Percentiles rank a stretch among this genome's conserved stretches.
phyloP scores from a whole-genome alignment of 2,797 vertebrate genomes.

The Vultur gryphus region DNA sequence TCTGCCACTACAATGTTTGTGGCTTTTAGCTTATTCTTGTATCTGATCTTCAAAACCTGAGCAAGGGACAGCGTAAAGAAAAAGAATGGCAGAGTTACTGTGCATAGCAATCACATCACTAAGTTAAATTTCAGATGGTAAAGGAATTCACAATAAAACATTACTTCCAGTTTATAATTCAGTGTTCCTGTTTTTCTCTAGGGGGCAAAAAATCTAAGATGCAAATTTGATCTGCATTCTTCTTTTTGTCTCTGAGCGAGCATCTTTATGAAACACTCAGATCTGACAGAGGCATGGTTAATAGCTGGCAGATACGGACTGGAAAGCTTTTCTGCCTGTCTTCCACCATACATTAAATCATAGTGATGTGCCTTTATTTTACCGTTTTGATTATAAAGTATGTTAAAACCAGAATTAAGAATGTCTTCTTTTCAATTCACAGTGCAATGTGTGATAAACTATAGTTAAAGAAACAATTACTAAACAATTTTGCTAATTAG shows the following conservation, averaged over 20 bases:
- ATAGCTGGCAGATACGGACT: background rate
- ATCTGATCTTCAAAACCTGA: background rate
- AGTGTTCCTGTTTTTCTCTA: background rate
- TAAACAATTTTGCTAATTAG: background rate
- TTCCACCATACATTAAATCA: background rate
- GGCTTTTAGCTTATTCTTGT: background rate
- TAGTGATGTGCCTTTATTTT: background rate
- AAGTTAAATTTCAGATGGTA: background rate
- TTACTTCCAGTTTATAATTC: background rate
- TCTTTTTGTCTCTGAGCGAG: background rate
- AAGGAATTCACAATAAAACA: background rate
- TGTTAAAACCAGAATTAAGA: background rate
- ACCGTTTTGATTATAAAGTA: background rate
- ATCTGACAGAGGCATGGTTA: background rate
- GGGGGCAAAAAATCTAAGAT: background rate
- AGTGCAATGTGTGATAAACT: background rate
- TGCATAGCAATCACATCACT: background rate
- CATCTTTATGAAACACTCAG: background rate
- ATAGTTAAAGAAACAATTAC: background rate
- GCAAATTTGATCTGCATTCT: background rate
- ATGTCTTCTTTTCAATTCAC: background rate
- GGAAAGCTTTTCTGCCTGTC: background rate
- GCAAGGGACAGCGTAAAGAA: background rate
- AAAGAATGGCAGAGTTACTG: background rate
- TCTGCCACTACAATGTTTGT: background rate